A percentile compares a stretch with the other conserved stretches of the same genome.
These are phyloP conservation scores for Oryzias javanicus DNA, from an alignment of 2,113 vertebrate genomes.

Conservation along the genomic window DNA sequence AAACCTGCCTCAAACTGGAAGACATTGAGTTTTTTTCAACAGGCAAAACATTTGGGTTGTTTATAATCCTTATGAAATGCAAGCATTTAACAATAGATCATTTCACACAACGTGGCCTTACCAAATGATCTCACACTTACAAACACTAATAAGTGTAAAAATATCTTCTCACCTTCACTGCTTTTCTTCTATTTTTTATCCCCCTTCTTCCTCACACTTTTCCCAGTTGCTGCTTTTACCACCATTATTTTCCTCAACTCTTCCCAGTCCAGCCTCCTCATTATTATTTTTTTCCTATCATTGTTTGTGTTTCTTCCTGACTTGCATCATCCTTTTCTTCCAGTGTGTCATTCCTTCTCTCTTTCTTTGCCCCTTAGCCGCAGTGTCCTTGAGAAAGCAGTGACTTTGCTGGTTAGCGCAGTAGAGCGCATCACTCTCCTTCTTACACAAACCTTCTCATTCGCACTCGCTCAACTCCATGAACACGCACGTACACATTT, in stretches of 20 bases:
- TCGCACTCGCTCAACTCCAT: conserved; percentile 17
- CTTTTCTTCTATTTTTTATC: neutral
- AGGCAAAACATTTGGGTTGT: no score
- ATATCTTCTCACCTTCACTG: conserved; percentile 1
- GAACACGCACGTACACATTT: neutral
- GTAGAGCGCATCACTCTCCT: conserved; percentile 52
- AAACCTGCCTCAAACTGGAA: no score
- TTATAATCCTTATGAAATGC: no score
- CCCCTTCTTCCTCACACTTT: conserved; percentile 3
- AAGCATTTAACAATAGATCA: no score
- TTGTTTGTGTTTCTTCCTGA: conserved; percentile 1
- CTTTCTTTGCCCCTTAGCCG: conserved; percentile 54
- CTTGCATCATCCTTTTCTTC: conserved; percentile 13
- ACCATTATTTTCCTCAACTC: neutral
- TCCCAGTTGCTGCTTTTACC: conserved; percentile 6
- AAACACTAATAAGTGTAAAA: neutral
- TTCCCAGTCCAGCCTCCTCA: neutral
- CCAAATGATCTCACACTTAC: neutral
- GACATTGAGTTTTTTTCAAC: no score
- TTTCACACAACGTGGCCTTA: neutral
- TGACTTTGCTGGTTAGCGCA: conserved; percentile 69
- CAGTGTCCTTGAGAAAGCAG: conserved; percentile 77
- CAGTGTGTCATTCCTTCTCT: conserved; percentile 36
- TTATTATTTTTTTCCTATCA: neutral
- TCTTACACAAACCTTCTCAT: conserved; percentile 11